Conservation (phyloP, 2,888 invertebrate species). For the Drepana falcataria region DNA sequence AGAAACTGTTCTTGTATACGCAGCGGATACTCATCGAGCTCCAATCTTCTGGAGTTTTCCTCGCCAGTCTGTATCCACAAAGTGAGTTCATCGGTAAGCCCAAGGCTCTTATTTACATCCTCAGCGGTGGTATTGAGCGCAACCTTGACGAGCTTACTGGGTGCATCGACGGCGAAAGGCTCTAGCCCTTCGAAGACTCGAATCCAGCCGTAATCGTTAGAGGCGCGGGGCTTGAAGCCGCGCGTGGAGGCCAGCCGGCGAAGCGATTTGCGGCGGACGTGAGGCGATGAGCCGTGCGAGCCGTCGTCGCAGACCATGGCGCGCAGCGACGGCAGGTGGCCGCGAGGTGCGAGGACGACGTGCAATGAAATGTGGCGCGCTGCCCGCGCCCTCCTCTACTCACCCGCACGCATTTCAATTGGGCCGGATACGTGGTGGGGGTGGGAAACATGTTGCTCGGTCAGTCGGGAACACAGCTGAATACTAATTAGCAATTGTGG, state of each 20-base stretch:
- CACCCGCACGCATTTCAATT: constrained; percentile 69
- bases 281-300: constrained; percentile 72
- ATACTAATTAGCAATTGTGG: constrained; percentile 41
- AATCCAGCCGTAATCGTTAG: constrained; percentile 78
- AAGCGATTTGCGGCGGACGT: constrained; percentile 64
- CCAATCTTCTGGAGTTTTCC: constrained; percentile 74
- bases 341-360: constrained; percentile 49
- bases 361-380: constrained; percentile 45
- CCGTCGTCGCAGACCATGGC: constrained; percentile 73
- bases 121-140: constrained; percentile 78
- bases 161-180: constrained; percentile 69
- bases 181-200: constrained; percentile 79
- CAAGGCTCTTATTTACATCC: constrained; percentile 70
- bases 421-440: constrained; percentile 71
- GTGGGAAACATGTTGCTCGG: constrained; percentile 74
- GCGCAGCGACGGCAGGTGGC: constrained; percentile 54
- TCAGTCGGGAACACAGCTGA: constrained; percentile 65
- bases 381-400: constrained; percentile 41
- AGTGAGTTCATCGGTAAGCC: constrained; percentile 67
- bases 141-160: constrained; percentile 77
- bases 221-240: constrained; percentile 57
- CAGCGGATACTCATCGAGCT: constrained; percentile 76
- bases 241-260: constrained; percentile 73
- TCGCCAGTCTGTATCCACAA: constrained; percentile 79
- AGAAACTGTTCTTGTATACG: constrained; percentile 81